A percentile compares a stretch with the other conserved stretches of the same genome.
phyloP scores from a whole-genome alignment of 2,113 vertebrate species.

The Gymnocephalus cernua region DNA sequence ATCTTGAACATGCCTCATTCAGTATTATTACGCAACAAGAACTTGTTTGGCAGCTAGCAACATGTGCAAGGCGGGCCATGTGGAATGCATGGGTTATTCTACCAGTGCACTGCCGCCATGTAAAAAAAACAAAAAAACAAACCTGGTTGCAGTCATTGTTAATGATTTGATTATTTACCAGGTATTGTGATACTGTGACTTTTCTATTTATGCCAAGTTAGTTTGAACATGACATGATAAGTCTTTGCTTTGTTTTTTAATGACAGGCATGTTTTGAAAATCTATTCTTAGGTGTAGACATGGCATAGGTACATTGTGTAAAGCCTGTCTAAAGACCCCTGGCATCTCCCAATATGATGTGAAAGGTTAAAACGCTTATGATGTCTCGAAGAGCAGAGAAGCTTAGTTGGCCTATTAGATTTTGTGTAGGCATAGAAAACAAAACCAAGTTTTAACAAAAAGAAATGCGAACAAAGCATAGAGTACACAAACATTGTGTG shows the following conservation, averaged over 20 bases:
- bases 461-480: not conserved
- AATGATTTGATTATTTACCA: slow-evolving; percentile 10
- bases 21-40: slow-evolving; percentile 67
- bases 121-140: not conserved
- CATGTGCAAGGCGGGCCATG: slow-evolving; percentile 58
- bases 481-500: not conserved
- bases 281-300: slow-evolving; percentile 53
- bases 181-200: not conserved
- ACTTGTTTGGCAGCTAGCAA: slow-evolving; percentile 75
- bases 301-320: slow-evolving; percentile 20
- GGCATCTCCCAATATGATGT: slow-evolving; percentile 16
- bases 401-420: not conserved
- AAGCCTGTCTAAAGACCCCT: slow-evolving; percentile 16
- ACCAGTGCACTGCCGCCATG: not conserved
- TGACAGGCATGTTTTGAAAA: slow-evolving; percentile 5
- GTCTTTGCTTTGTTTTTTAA: slow-evolving; percentile 7
- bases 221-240: slow-evolving; percentile 13
- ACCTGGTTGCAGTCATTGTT: not conserved
- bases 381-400: not conserved
- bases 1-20: slow-evolving; percentile 41
- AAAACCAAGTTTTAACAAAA: not conserved
- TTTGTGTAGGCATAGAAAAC: not conserved
- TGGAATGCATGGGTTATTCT: slow-evolving; percentile 61
- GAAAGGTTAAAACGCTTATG: slow-evolving; percentile 19
- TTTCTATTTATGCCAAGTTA: not conserved